Evolutionary conservation across 2,113 vertebrate species (phyloP).

Genomic region (Brachyhypopomus gauderio): DNA sequence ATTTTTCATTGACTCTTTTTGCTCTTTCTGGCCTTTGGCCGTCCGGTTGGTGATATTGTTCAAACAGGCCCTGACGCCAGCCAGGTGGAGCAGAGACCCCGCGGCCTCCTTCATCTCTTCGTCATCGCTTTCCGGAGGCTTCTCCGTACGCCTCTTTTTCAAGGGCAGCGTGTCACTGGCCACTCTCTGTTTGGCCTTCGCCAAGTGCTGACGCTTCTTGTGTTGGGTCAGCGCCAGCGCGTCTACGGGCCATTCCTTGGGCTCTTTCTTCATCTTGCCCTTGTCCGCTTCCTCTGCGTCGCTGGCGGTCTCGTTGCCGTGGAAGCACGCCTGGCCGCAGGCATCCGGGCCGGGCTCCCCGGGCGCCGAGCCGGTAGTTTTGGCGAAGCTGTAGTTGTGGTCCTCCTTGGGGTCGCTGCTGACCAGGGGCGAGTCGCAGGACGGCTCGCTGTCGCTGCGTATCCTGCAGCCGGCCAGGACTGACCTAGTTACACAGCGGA

Average conservation of each 20-base stretch:
- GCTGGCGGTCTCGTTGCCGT: conserved; percentile 78
- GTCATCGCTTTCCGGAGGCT: conserved; percentile 93
- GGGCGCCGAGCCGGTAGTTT: conserved; percentile 77
- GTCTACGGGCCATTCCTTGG: conserved; percentile 82
- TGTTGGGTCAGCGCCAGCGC: conserved; percentile 80
- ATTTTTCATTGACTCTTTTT: conserved; percentile 92
- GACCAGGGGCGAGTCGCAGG: conserved; percentile 83
- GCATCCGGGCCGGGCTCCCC: conserved; percentile 81
- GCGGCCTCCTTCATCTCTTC: conserved; percentile 99
- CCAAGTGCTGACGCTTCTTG: conserved; percentile 86
- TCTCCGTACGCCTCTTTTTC: conserved; percentile 90
- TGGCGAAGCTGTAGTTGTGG: conserved; percentile 90
- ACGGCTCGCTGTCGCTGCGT: conserved; percentile 81
- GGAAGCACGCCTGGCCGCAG: conserved; percentile 79
- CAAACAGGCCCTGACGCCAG: conserved; percentile 96
- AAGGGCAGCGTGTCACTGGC: conserved; percentile 87
- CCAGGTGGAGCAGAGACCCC: conserved; percentile 95
- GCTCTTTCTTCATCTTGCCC: conserved; percentile 80
- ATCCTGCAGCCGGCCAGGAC: conserved; percentile 80
- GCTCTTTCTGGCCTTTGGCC: conserved; percentile 98
- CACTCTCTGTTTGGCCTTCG: conserved; percentile 78
- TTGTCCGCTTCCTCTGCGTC: conserved; percentile 85
- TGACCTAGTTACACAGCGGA: conserved; percentile 58
- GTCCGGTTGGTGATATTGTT: conserved; percentile 99
- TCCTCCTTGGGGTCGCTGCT: conserved; percentile 89